phyloP scores from a whole-genome alignment of 2,888 invertebrate species.

The Serripes groenlandicus region DNA sequence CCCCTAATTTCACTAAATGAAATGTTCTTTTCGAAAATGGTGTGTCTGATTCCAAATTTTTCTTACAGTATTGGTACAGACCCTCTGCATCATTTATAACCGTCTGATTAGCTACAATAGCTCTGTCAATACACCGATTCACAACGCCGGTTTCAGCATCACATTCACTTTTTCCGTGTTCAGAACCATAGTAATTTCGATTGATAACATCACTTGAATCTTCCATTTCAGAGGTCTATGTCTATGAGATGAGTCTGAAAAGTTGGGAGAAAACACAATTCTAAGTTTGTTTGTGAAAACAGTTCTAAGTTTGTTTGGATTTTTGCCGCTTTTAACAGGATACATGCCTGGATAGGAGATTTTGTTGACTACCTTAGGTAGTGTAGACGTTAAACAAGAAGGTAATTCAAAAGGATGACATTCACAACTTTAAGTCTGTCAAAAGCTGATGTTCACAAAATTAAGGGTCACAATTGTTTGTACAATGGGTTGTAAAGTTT shows the following conservation, averaged over 20 bases:
- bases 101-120: conserved; percentile 30
- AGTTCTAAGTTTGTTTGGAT: background rate
- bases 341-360: too few relatives aligned
- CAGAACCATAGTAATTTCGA: conserved; percentile 40
- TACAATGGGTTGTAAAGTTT: too few relatives aligned
- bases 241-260: conserved; percentile 23
- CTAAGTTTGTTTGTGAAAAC: background rate
- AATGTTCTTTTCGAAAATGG: conserved; percentile 39
- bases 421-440: too few relatives aligned
- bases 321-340: background rate
- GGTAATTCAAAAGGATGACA: too few relatives aligned
- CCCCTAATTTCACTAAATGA: conserved; percentile 29
- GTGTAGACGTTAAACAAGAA: too few relatives aligned
- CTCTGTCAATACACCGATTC: conserved; percentile 26
- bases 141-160: conserved; percentile 26
- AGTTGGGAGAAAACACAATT: too few relatives aligned
- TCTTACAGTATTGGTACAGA: conserved; percentile 38
- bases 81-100: conserved; percentile 40
- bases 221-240: background rate
- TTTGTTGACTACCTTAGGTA: too few relatives aligned
- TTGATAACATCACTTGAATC: conserved; percentile 2
- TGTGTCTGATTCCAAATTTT: conserved; percentile 29
- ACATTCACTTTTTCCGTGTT: conserved; percentile 41
- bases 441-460: too few relatives aligned
- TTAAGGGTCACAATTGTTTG: too few relatives aligned